phyloP scores from a whole-genome alignment of 2,888 invertebrate genomes.

The Electrophaes corylata region DNA sequence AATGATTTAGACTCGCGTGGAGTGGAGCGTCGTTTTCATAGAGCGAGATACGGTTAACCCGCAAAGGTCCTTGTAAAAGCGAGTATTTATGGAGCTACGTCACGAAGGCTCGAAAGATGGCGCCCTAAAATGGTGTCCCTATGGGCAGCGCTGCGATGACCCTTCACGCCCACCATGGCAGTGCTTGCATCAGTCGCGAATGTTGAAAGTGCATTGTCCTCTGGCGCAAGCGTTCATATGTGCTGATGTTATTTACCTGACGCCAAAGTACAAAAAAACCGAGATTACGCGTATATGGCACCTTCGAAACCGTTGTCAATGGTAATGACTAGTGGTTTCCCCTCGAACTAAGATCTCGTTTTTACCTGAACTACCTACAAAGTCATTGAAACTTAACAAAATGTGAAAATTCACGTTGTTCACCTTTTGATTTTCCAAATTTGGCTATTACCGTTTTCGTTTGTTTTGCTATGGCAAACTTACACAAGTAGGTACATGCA shows the following conservation, averaged over 20 bases:
- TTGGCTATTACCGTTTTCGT: too few species aligned
- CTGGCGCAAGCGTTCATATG: slow-evolving; percentile 29
- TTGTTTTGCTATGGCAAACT: too few species aligned
- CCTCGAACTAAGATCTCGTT: not conserved
- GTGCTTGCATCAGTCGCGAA: slow-evolving; percentile 33
- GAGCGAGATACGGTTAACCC: slow-evolving; percentile 18
- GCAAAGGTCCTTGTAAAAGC: slow-evolving; percentile 29
- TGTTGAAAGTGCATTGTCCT: slow-evolving; percentile 42
- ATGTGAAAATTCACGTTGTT: too few species aligned
- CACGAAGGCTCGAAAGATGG: slow-evolving; percentile 25
- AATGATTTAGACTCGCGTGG: slow-evolving; percentile 28
- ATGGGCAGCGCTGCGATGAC: slow-evolving; percentile 34
- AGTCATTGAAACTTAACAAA: too few species aligned
- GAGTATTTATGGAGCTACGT: slow-evolving; percentile 21
- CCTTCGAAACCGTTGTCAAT: slow-evolving; percentile 3
- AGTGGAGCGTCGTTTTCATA: slow-evolving; percentile 26
- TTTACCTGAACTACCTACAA: too few species aligned
- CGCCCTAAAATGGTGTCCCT: slow-evolving; percentile 27
- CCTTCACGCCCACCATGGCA: slow-evolving; percentile 34
- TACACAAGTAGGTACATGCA: too few species aligned
- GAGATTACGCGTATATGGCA: slow-evolving; percentile 14
- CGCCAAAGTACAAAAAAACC: slow-evolving; percentile 1
- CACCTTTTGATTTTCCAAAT: too few species aligned
- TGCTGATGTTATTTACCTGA: slow-evolving; percentile 19
- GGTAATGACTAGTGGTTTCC: not conserved